phyloP scores from a whole-genome alignment of 2,888 invertebrate genomes.

The Spilosoma lubricipeda region DNA sequence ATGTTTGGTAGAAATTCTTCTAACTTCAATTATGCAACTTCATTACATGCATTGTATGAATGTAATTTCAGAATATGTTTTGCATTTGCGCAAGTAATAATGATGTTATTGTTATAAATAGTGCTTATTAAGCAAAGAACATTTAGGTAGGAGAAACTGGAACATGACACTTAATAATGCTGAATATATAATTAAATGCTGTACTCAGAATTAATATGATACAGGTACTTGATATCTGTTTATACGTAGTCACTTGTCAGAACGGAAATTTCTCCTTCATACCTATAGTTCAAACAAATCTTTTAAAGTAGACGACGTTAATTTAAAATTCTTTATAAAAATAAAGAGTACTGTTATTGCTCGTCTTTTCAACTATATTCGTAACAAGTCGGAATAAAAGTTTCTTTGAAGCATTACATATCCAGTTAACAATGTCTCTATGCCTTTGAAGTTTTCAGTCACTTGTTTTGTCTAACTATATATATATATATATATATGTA shows the following conservation, averaged over 20 bases:
- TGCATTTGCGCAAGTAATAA: not conserved
- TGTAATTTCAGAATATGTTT: not conserved
- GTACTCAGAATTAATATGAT: conserved; percentile 2
- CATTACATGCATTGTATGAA: not conserved
- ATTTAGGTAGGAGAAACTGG: not conserved
- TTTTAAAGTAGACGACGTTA: not conserved
- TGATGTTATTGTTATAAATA: not conserved
- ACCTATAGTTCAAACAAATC: not conserved
- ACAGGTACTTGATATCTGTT: not conserved
- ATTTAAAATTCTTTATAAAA: not conserved
- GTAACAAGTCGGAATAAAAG: not conserved
- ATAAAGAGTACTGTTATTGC: not conserved
- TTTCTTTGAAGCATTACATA: not conserved
- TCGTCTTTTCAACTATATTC: not conserved
- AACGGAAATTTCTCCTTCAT: not conserved
- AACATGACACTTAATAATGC: conserved; percentile 4
- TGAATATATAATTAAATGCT: not conserved
- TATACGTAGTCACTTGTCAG: not conserved
- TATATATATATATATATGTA: too few species aligned
- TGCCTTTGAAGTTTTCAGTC: not conserved
- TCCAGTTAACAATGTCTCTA: not conserved
- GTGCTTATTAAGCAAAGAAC: not conserved
- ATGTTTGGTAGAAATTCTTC: not conserved
- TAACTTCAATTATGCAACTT: not conserved
- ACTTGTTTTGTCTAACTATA: too few species aligned